Conservation (phyloP, 1,140 invertebrate genomes). For the Eriocheir sinensis region DNA sequence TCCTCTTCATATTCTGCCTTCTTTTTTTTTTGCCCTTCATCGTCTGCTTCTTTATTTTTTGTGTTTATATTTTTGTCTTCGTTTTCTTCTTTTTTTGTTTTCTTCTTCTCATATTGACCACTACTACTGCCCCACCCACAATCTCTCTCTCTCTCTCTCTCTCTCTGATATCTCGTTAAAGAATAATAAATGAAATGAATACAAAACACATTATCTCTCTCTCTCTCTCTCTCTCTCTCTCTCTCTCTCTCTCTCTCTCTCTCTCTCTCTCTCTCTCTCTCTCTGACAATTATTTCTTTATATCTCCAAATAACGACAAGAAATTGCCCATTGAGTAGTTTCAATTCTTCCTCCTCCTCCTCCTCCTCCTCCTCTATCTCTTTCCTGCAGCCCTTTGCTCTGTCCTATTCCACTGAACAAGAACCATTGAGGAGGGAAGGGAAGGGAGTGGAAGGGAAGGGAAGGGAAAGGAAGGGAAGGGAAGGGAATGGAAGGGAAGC, state of each 20-base stretch:
- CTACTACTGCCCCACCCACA: not conserved
- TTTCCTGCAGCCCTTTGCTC: not conserved
- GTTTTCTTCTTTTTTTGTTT: not conserved
- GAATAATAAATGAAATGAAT: too few species aligned
- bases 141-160: too few species aligned
- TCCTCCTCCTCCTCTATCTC: not conserved
- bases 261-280: slow-evolving; percentile 15
- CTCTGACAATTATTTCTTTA: not conserved
- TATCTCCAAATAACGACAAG: too few species aligned
- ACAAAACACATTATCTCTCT: too few species aligned
- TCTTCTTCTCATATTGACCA: not conserved
- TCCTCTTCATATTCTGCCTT: not conserved
- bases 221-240: slow-evolving; percentile 25
- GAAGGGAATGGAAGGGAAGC: not conserved
- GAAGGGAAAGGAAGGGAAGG: not conserved
- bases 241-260: slow-evolving; percentile 43
- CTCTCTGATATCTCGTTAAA: too few species aligned
- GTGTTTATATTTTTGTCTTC: not conserved
- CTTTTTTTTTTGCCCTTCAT: not conserved
- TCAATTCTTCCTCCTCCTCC: not conserved
- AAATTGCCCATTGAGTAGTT: too few species aligned
- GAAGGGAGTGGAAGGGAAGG: not conserved
- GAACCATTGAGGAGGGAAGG: not conserved
- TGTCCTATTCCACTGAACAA: not conserved
- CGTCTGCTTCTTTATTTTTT: not conserved